Conservation (phyloP, 2,888 invertebrate species). For the Drosophila neotestacea region DNA sequence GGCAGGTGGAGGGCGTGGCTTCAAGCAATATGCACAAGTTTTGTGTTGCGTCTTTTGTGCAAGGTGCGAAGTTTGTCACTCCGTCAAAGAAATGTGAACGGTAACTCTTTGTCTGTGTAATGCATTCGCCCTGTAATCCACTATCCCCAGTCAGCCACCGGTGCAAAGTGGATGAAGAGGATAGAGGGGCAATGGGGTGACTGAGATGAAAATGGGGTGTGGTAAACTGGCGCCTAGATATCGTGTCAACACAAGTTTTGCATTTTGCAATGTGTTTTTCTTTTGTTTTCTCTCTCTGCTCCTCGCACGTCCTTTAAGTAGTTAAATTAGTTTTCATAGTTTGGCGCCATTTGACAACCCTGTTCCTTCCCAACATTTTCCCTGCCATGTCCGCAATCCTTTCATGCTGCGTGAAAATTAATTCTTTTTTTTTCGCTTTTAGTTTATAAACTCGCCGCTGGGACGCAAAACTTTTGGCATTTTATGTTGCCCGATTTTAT, state of each 20-base stretch:
- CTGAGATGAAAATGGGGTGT: constrained; percentile 2
- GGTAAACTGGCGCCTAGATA: constrained; percentile 40
- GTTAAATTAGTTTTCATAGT: constrained; percentile 78
- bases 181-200: background rate
- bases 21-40: constrained; percentile 68
- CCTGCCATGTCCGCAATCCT: constrained; percentile 5
- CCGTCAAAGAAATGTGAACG: constrained; percentile 64
- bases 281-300: constrained; percentile 31
- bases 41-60: constrained; percentile 65
- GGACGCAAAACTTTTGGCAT: constrained; percentile 62
- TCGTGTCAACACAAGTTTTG: constrained; percentile 76
- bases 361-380: background rate
- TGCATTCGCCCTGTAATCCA: constrained; percentile 62
- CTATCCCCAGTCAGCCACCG: constrained; percentile 30
- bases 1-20: background rate
- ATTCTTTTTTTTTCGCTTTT: constrained; percentile 48
- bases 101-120: constrained; percentile 44
- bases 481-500: constrained; percentile 62
- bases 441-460: constrained; percentile 64
- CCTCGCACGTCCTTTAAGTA: constrained; percentile 55
- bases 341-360: constrained; percentile 53
- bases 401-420: constrained; percentile 63
- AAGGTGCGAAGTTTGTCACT: constrained; percentile 76
- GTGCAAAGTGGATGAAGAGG: constrained; percentile 22
- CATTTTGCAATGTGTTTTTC: constrained; percentile 71